phyloP scores from a whole-genome alignment of 2,113 vertebrate species.

The Falcunculus frontatus region DNA sequence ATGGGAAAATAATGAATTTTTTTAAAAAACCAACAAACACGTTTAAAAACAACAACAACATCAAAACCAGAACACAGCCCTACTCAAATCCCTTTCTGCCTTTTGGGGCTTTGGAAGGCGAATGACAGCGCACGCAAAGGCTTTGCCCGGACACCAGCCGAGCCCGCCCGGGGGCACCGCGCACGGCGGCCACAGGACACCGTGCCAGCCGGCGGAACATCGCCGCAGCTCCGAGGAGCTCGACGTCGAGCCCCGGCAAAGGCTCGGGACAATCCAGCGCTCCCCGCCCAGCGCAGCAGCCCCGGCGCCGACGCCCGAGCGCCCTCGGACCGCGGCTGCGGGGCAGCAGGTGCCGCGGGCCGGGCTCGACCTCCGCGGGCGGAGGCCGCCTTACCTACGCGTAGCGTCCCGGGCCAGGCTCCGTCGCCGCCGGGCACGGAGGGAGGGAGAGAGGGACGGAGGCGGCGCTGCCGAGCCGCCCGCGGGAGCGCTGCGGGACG shows the following conservation, averaged over 20 bases:
- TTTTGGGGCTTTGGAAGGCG: background rate
- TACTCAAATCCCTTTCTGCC: no score
- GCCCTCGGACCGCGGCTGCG: background rate
- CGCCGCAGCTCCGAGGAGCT: background rate
- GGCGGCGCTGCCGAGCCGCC: background rate
- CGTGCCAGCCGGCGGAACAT: no score
- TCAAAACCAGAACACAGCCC: background rate
- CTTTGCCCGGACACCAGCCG: no score
- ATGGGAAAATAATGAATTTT: background rate
- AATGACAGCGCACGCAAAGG: background rate
- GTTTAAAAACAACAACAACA: background rate
- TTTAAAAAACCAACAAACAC: background rate
- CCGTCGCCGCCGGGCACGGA: background rate
- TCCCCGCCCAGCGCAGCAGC: background rate
- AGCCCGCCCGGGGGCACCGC: no score
- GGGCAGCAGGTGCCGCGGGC: background rate
- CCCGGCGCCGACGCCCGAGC: no score
- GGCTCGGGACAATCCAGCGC: accelerated
- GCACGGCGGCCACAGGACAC: no score
- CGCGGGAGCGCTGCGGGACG: background rate
- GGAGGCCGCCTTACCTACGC: background rate
- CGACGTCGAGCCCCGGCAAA: background rate
- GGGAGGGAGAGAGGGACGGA: background rate
- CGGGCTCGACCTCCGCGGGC: background rate
- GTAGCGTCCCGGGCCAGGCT: accelerated